These are phyloP conservation scores for Heliothis subflexa DNA, from an alignment of 1,140 invertebrate species.

Conservation along the genomic window DNA sequence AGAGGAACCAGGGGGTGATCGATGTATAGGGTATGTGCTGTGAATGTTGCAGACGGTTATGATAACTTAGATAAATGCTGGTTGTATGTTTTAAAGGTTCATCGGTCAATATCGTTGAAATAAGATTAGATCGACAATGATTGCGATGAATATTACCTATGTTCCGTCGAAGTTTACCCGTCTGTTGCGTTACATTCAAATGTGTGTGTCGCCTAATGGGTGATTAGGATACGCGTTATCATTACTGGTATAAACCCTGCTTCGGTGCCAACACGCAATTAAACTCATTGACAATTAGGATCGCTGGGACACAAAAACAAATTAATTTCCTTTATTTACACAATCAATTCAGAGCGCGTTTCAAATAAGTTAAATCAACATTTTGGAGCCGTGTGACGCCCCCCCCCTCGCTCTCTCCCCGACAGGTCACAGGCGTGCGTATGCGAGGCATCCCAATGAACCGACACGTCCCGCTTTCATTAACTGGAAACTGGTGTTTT, in stretches of 20 bases:
- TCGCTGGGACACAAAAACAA: constrained; percentile 39
- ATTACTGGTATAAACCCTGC: not conserved
- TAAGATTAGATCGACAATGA: not conserved
- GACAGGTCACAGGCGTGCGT: constrained; percentile 6
- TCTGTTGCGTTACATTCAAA: no score
- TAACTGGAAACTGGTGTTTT: constrained; percentile 44
- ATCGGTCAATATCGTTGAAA: not conserved
- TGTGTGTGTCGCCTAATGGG: not conserved
- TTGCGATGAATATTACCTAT: not conserved
- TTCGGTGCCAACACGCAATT: constrained; percentile 19
- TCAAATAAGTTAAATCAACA: constrained; percentile 49
- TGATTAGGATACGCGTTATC: not conserved
- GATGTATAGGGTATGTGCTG: not conserved
- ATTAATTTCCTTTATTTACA: constrained; percentile 50
- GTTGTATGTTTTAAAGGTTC: no score
- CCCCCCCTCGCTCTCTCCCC: not conserved
- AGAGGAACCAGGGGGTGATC: not conserved
- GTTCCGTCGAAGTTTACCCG: no score
- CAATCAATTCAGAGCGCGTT: constrained; percentile 47
- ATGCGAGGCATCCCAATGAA: constrained; percentile 36
- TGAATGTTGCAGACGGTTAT: not conserved
- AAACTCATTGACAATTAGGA: constrained; percentile 39
- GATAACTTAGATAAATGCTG: no score
- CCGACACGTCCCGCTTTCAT: constrained; percentile 45
- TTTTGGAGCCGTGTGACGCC: constrained; percentile 3